phyloP scores from a whole-genome alignment of 2,888 invertebrate species.

The Caenorhabditis japonica region DNA sequence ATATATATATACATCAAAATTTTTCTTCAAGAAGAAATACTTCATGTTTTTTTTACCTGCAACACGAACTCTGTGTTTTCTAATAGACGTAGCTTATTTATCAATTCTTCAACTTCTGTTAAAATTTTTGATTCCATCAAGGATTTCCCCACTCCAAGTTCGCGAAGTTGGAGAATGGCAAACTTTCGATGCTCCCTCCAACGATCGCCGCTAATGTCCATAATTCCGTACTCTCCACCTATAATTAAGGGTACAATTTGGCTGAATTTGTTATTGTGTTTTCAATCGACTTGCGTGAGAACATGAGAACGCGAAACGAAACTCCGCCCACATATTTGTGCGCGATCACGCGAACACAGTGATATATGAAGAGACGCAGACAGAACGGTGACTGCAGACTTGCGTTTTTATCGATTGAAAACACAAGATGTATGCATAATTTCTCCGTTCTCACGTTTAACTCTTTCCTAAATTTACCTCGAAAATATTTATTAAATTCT shows the following conservation, averaged over 20 bases:
- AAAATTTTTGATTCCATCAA: slow-evolving; percentile 49
- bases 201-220: slow-evolving; percentile 47
- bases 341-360: no score
- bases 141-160: slow-evolving; percentile 47
- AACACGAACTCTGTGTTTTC: slow-evolving; percentile 9
- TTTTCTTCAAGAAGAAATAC: no score
- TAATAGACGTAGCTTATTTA: slow-evolving; percentile 13
- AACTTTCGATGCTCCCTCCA: slow-evolving; percentile 53
- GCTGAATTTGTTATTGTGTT: no score
- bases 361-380: no score
- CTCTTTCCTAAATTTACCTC: slow-evolving; percentile 25
- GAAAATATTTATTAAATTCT: slow-evolving; percentile 30
- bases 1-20: neutral
- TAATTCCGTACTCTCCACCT: slow-evolving; percentile 54
- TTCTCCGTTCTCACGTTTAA: no score
- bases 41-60: slow-evolving; percentile 33
- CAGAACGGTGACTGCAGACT: no score
- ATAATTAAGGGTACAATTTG: no score
- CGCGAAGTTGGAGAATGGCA: slow-evolving; percentile 49
- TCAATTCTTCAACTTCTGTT: slow-evolving; percentile 35
- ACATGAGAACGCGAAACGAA: no score
- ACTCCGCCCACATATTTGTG: no score
- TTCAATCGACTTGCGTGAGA: no score
- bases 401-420: no score
- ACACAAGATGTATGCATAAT: no score